Conservation (phyloP, 2,888 invertebrate species). For the Halocaridina rubra region DNA sequence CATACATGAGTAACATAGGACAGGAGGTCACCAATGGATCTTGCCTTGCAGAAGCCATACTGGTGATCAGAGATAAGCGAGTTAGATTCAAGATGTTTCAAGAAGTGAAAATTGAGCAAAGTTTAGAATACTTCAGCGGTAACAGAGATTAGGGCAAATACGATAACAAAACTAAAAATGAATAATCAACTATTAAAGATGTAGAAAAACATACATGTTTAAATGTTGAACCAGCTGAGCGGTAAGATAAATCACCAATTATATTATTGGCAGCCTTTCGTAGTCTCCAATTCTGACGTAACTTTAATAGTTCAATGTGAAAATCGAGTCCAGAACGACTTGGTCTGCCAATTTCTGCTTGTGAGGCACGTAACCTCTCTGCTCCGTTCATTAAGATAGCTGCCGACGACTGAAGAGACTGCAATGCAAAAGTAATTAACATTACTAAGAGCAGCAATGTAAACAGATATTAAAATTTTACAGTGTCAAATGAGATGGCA, state of each 20-base stretch:
- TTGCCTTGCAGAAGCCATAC: too few relatives aligned
- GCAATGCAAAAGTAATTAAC: too few relatives aligned
- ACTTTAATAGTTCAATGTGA: slow-evolving; percentile 87
- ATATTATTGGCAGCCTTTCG: slow-evolving; percentile 96
- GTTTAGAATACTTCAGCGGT: too few relatives aligned
- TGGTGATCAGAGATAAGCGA: too few relatives aligned
- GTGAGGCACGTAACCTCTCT: slow-evolving; percentile 84
- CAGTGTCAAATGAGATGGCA: too few relatives aligned
- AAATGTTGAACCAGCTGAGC: slow-evolving; percentile 72
- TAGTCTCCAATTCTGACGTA: slow-evolving; percentile 94
- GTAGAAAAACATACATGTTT: slow-evolving; percentile 63
- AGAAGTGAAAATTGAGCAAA: too few relatives aligned
- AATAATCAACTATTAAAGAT: neutral
- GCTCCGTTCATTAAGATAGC: slow-evolving; percentile 86
- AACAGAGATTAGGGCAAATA: neutral
- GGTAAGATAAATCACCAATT: slow-evolving; percentile 94
- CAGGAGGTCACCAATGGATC: too few relatives aligned
- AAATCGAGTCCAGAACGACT: slow-evolving; percentile 82
- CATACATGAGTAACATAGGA: too few relatives aligned
- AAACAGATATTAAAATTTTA: too few relatives aligned
- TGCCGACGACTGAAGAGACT: slow-evolving; percentile 85
- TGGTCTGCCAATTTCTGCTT: slow-evolving; percentile 78
- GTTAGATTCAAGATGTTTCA: too few relatives aligned
- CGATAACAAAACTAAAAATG: neutral
- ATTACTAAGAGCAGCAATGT: too few relatives aligned